A percentile compares a stretch with the other conserved stretches of the same genome.
Evolutionary conservation across 1,140 invertebrate species (phyloP).

Genomic region (Venustaconcha ellipsiformis): DNA sequence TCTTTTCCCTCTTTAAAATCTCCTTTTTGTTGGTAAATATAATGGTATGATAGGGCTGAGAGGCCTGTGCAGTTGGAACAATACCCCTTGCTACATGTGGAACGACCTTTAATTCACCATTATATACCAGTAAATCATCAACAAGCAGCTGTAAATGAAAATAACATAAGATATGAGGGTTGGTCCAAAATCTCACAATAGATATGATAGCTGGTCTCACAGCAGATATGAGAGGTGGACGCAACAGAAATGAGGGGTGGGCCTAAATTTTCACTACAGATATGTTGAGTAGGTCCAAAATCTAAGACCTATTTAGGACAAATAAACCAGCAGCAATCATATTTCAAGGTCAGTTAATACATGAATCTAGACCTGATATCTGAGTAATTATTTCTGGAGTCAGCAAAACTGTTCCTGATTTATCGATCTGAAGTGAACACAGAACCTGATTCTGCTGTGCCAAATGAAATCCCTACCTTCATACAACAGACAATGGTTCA

Average conservation of each 20-base stretch:
- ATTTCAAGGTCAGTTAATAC: too few species aligned
- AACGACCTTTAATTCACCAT: constrained; percentile 73
- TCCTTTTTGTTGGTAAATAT: constrained; percentile 70
- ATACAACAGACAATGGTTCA: too few species aligned
- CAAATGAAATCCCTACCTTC: too few species aligned
- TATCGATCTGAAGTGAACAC: too few species aligned
- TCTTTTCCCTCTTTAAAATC: constrained; percentile 57
- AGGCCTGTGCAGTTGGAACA: constrained; percentile 53
- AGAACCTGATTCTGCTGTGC: too few species aligned
- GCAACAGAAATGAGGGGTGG: not conserved
- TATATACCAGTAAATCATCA: constrained; percentile 83
- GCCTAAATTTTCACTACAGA: too few species aligned
- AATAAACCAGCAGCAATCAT: too few species aligned
- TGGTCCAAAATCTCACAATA: not conserved
- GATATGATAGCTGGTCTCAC: not conserved
- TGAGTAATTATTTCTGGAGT: too few species aligned
- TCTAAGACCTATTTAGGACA: too few species aligned
- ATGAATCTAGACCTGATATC: too few species aligned
- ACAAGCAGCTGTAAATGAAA: constrained; percentile 73
- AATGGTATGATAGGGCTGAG: constrained; percentile 69
- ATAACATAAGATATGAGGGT: not conserved
- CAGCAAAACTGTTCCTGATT: too few species aligned
- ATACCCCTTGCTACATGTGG: constrained; percentile 54
- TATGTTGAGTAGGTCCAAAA: too few species aligned
- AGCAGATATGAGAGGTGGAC: not conserved